Percentiles rank a stretch among this genome's conserved stretches.
Evolutionary conservation across 2,888 invertebrate genomes (phyloP).

Genomic region (Agrilus biguttatus): DNA sequence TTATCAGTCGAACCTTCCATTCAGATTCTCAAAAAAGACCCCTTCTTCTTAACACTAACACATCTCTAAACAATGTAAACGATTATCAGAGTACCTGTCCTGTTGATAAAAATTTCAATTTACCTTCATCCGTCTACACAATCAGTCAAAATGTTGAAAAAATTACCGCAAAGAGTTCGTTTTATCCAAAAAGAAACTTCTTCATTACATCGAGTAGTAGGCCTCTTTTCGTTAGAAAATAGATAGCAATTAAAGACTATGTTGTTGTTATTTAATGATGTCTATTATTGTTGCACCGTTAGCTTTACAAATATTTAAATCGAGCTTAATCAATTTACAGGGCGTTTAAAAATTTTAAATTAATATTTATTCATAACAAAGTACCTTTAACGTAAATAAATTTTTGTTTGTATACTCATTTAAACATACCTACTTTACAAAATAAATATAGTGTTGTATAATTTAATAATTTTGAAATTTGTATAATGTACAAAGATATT

Average conservation of each 20-base stretch:
- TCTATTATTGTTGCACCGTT: too few relatives aligned
- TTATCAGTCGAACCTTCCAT: slow-evolving; percentile 27
- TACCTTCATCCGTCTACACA: slow-evolving; percentile 37
- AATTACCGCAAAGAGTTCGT: slow-evolving; percentile 22
- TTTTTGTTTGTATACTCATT: too few relatives aligned
- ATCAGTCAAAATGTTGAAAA: slow-evolving; percentile 30
- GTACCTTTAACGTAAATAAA: too few relatives aligned
- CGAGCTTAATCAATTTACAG: too few relatives aligned
- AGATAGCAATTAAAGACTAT: slow-evolving; percentile 5
- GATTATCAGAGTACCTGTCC: slow-evolving; percentile 11
- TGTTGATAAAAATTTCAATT: slow-evolving; percentile 18
- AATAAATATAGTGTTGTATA: too few relatives aligned
- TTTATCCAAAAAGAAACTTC: slow-evolving; percentile 27
- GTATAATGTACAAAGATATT: too few relatives aligned
- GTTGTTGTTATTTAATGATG: too few relatives aligned
- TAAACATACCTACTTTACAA: too few relatives aligned
- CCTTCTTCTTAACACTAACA: slow-evolving; percentile 20
- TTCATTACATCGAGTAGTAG: slow-evolving; percentile 32
- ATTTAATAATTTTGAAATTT: too few relatives aligned
- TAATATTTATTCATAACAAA: too few relatives aligned
- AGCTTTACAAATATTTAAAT: too few relatives aligned
- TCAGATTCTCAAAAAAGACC: slow-evolving; percentile 33
- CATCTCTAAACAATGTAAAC: slow-evolving; percentile 9
- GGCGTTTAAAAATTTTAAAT: too few relatives aligned
- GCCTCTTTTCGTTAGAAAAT: slow-evolving; percentile 33